Conservation (phyloP, 2,797 vertebrate genomes). For the Erpetoichthys calabaricus region DNA sequence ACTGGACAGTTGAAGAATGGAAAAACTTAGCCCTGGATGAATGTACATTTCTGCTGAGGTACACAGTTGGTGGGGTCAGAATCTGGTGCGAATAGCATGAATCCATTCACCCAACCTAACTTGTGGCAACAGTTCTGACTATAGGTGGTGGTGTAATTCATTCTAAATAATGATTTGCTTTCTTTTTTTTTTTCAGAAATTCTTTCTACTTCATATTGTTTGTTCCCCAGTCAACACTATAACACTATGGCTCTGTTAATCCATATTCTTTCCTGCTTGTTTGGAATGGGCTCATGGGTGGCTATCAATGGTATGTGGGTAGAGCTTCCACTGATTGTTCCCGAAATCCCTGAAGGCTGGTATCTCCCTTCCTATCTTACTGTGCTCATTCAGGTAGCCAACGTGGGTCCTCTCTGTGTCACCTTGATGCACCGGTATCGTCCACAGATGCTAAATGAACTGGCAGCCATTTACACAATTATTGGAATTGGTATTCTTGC, state of each 20-base stretch:
- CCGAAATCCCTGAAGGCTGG: slow-evolving; percentile 51
- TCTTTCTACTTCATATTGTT: too few species aligned
- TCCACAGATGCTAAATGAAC: slow-evolving; percentile 45
- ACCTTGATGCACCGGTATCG: slow-evolving; percentile 56
- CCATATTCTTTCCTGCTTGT: slow-evolving; percentile 54
- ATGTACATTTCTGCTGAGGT: too few species aligned
- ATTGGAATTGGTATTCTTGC: slow-evolving; percentile 45
- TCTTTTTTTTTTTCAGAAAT: too few species aligned
- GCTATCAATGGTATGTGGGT: slow-evolving; percentile 79
- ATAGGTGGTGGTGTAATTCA: too few species aligned
- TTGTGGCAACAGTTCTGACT: too few species aligned
- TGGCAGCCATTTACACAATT: slow-evolving; percentile 49
- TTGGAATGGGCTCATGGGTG: slow-evolving; percentile 72
- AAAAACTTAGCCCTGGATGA: too few species aligned
- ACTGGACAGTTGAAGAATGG: too few species aligned
- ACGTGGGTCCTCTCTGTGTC: slow-evolving; percentile 60
- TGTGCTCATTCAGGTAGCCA: slow-evolving; percentile 67
- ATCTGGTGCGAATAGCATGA: too few species aligned
- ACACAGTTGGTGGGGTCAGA: too few species aligned
- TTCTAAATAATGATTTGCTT: too few species aligned
- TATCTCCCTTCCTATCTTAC: slow-evolving; percentile 66
- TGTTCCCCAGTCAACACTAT: background rate
- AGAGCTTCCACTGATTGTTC: slow-evolving; percentile 60
- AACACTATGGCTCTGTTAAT: slow-evolving; percentile 49
- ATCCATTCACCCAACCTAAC: too few species aligned